Percentiles rank a stretch among this genome's conserved stretches.
These are phyloP conservation scores for Apus apus DNA, from an alignment of 2,113 vertebrate genomes.

Conservation along the genomic window DNA sequence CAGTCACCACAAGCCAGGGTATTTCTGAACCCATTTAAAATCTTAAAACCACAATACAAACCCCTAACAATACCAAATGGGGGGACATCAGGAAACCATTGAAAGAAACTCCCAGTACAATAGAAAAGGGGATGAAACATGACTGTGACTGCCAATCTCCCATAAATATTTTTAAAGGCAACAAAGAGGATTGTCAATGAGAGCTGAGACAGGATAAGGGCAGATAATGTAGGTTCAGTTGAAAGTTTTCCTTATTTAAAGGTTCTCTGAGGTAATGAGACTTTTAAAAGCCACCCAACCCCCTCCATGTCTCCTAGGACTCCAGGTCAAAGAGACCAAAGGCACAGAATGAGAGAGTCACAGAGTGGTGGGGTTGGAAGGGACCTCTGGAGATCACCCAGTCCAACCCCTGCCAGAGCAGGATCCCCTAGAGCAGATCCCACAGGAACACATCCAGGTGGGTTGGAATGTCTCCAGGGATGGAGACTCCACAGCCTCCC, in stretches of 20 bases:
- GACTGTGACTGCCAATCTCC: not conserved
- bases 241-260: not conserved
- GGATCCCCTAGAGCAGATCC: no score
- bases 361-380: no score
- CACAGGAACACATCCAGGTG: no score
- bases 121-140: not conserved
- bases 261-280: not conserved
- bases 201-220: not conserved
- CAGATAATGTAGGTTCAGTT: not conserved
- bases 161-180: not conserved
- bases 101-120: not conserved
- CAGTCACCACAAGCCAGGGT: not conserved
- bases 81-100: not conserved
- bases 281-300: not conserved
- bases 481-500: no score
- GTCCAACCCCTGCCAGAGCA: no score
- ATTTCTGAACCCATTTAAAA: not conserved
- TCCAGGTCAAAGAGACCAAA: not conserved
- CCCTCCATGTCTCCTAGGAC: not conserved
- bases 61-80: not conserved
- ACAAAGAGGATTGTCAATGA: not conserved
- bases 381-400: no score
- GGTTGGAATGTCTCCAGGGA: no score
- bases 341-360: no score
- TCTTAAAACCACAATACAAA: not conserved